phyloP scores from a whole-genome alignment of 2,113 vertebrate species.

The Azemiops feae region DNA sequence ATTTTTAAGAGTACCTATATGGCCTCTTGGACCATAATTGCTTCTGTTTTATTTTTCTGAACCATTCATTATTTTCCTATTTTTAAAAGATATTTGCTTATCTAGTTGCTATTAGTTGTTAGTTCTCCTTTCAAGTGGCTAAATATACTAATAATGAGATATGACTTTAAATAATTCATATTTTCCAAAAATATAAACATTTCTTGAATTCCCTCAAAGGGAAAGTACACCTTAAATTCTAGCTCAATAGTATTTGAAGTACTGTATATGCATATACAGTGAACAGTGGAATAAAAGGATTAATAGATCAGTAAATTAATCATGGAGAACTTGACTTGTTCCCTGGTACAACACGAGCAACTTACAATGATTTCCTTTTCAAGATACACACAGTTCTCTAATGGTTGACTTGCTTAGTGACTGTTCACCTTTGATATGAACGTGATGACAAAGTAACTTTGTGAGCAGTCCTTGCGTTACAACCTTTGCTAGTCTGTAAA shows the following conservation, averaged over 20 bases:
- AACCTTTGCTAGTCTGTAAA: neutral
- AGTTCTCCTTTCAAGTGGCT: neutral
- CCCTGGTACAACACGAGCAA: too few relatives aligned
- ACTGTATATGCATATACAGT: neutral
- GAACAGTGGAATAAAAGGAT: neutral
- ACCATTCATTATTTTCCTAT: neutral
- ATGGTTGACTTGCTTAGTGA: neutral
- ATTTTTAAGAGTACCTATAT: neutral
- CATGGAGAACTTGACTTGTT: neutral
- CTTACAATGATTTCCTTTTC: neutral
- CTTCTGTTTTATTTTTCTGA: neutral
- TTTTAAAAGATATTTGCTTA: neutral
- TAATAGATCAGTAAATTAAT: neutral
- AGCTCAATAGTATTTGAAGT: neutral
- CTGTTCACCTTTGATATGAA: neutral
- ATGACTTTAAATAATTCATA: neutral
- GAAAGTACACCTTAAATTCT: neutral
- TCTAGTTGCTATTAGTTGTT: neutral
- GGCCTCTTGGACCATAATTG: neutral
- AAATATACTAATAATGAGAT: neutral
- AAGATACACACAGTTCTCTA: neutral
- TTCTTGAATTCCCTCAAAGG: neutral
- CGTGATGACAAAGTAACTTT: neutral
- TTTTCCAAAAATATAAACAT: neutral
- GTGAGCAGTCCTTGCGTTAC: neutral